These are phyloP conservation scores for Eucera pruinosa DNA, from an alignment of 2,888 invertebrate species.

Conservation along the genomic window DNA sequence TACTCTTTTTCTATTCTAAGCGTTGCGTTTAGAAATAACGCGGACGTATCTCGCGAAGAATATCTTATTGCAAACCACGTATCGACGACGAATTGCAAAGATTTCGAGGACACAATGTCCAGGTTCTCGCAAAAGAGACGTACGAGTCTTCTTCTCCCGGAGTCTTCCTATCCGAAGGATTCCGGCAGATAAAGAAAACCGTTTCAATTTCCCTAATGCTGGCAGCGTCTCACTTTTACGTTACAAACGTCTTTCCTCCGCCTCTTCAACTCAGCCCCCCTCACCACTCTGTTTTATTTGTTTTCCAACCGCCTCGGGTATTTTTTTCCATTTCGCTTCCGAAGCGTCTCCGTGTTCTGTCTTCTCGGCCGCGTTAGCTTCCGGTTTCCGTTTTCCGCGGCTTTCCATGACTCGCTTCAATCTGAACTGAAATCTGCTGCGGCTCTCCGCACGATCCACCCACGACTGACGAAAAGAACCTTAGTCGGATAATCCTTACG, in stretches of 20 bases:
- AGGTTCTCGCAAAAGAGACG: conserved; percentile 34
- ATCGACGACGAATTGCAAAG: conserved; percentile 33
- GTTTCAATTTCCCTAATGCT: conserved; percentile 83
- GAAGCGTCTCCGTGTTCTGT: background rate
- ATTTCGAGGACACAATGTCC: conserved; percentile 14
- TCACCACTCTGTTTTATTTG: conserved; percentile 63
- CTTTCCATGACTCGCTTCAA: conserved; percentile 17
- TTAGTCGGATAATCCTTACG: conserved; percentile 64
- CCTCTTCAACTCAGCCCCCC: no score
- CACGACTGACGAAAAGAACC: conserved; percentile 45
- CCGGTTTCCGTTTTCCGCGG: conserved; percentile 21
- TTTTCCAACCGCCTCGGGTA: conserved; percentile 48
- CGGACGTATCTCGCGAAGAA: background rate
- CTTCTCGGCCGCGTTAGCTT: conserved; percentile 5
- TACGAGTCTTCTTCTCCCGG: conserved; percentile 20
- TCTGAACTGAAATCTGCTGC: conserved; percentile 20
- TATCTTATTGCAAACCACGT: conserved; percentile 3
- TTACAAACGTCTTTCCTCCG: conserved; percentile 59
- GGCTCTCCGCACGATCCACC: conserved; percentile 12
- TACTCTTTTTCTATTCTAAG: no score
- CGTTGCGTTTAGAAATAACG: background rate
- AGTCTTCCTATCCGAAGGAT: conserved; percentile 35
- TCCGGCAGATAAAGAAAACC: conserved; percentile 78
- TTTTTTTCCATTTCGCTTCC: background rate
- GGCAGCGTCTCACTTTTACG: conserved; percentile 75